Evolutionary conservation across 2,888 invertebrate species (phyloP).

Genomic region (Bembecia ichneumoniformis): DNA sequence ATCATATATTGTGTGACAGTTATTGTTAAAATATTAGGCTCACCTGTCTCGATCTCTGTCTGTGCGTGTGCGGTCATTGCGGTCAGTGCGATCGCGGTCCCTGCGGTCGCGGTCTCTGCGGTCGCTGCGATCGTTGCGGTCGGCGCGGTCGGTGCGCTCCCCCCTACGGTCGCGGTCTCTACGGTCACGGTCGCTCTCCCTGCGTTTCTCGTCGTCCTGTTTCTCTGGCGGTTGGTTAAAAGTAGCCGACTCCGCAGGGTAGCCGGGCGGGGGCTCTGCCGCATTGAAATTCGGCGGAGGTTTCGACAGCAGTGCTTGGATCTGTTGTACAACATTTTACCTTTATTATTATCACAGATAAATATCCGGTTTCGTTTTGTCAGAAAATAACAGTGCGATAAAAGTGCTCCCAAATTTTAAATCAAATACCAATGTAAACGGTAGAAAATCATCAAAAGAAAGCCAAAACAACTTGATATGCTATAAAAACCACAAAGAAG

Average conservation of each 20-base stretch:
- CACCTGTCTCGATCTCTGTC: slow-evolving; percentile 19
- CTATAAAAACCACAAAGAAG: too few relatives aligned
- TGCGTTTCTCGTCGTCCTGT: slow-evolving; percentile 13
- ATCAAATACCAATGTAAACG: too few relatives aligned
- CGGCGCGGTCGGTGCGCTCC: slow-evolving; percentile 25
- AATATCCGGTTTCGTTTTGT: not conserved
- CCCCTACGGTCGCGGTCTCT: slow-evolving; percentile 29
- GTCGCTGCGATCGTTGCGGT: slow-evolving; percentile 22
- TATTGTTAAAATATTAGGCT: slow-evolving; percentile 2
- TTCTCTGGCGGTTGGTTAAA: slow-evolving; percentile 27
- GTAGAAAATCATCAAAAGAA: too few relatives aligned
- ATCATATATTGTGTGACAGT: too few relatives aligned
- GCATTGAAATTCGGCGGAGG: slow-evolving; percentile 65
- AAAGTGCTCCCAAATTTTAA: too few relatives aligned
- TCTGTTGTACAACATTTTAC: slow-evolving; percentile 23
- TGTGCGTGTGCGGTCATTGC: slow-evolving; percentile 1
- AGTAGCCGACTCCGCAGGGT: slow-evolving; percentile 41
- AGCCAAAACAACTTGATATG: too few relatives aligned
- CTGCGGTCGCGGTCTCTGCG: slow-evolving; percentile 8
- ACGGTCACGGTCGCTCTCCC: slow-evolving; percentile 26
- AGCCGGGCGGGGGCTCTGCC: slow-evolving; percentile 52
- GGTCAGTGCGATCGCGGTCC: slow-evolving; percentile 11
- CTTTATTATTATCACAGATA: not conserved
- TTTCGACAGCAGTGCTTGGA: slow-evolving; percentile 69
- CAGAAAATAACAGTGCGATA: too few relatives aligned